These are phyloP conservation scores for Adineta ricciae DNA, from an alignment of 2,888 invertebrate species.

Conservation along the genomic window DNA sequence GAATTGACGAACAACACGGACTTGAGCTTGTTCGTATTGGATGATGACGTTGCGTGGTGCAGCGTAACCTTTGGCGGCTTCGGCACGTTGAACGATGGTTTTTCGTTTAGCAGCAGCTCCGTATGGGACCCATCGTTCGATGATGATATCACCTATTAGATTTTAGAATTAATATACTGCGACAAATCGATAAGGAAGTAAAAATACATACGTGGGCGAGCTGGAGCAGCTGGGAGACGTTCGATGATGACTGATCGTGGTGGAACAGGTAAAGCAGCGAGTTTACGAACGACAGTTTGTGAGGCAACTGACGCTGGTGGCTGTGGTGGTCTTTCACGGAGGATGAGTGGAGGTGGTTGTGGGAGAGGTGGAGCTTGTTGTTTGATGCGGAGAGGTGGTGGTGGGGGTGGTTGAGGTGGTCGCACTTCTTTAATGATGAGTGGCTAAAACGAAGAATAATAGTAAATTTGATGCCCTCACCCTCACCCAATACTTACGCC, in stretches of 20 bases:
- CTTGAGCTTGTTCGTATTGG: conserved; percentile 28
- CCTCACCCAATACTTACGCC: no score
- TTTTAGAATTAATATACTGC: background rate
- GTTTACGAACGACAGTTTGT: background rate
- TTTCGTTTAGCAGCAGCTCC: conserved; percentile 15
- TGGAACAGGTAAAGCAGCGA: background rate
- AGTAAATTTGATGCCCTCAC: no score
- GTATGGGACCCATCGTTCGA: conserved; percentile 33
- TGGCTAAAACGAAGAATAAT: background rate
- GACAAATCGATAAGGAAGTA: background rate
- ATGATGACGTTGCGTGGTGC: conserved; percentile 30
- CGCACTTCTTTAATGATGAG: background rate
- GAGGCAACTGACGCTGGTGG: background rate
- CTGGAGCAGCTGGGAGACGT: conserved; percentile 11
- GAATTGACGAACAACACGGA: conserved; percentile 27
- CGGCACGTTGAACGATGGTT: conserved; percentile 24
- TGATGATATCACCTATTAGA: conserved; percentile 7
- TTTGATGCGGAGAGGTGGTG: background rate
- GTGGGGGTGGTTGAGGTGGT: background rate
- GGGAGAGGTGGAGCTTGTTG: background rate
- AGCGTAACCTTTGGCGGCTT: conserved; percentile 1
- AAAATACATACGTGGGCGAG: background rate
- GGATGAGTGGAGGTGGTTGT: background rate
- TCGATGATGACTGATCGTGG: conserved; percentile 22
- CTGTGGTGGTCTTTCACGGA: background rate